Evolutionary conservation across 1,140 invertebrate genomes (phyloP), one percentile per base, ranked within the genome.

Genomic region (Heliconius congener): DNA sequence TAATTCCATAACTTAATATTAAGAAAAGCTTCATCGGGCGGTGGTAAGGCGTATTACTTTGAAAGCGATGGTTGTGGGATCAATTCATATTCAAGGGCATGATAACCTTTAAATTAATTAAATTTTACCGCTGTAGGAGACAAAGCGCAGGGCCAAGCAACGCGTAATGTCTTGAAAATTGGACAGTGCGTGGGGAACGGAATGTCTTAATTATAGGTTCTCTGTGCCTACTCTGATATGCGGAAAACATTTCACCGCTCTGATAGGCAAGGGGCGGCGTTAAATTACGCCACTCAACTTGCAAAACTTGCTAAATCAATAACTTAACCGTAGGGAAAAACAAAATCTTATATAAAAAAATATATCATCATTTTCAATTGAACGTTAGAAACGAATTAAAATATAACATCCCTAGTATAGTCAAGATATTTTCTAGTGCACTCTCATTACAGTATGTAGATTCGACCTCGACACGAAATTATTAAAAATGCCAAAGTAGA

Each of bases 401-500:
- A 42, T 39, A 39, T 34, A 37, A 66, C 34, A 60, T 34, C 74
- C 37, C 23, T 76, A 46, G 42, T 16, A 8, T 52, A 50, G 39
- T 71, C 11, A 18, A 30, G 46, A 19, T 77, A 71, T 77, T 77
- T 55, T 18, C 8, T 11, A 66, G 60, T 66, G 27, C 42, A 77
- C 46, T 76, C 37, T 52, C 66, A 52, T 71, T 42, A 52, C 76
- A 66, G 57, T 76, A 37, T 23, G 70, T 2, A n/a, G 13, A 66
- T 76, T 70, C 55, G 74, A 76, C 37, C 57, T 60, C 30, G 34
- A 37, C 5, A 19, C 27, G 13, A 30, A 75, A 46, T 66, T 66
- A 66, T 66, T 23, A 42, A 76, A 76, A 66, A 39, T 4, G 2
- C 8, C 60, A 66, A 66, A 66, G 9, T 66, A 30, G 13, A 66